phyloP scores from a whole-genome alignment of 2,797 vertebrate genomes.

The Sitta carolinensis region DNA sequence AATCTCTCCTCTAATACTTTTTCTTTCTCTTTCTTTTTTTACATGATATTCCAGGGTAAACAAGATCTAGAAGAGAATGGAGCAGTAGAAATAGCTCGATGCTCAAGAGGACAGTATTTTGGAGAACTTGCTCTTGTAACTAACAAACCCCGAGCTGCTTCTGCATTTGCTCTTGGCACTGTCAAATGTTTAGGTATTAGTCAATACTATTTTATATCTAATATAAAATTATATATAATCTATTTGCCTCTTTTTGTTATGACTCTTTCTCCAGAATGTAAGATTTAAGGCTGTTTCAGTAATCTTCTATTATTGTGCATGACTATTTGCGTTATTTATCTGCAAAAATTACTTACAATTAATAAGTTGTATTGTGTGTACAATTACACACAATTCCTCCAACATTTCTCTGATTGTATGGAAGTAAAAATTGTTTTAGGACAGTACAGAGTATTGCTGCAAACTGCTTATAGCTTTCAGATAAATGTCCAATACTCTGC shows the following conservation, averaged over 20 bases:
- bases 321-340: background rate
- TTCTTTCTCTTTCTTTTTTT: background rate
- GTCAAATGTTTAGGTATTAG: conserved; percentile 96
- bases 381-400: background rate
- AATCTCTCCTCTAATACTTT: background rate
- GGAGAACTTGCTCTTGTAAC: conserved; percentile 97
- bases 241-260: background rate
- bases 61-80: conserved; percentile 82
- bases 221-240: background rate
- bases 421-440: background rate
- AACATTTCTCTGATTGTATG: background rate
- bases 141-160: conserved; percentile 96
- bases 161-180: conserved; percentile 92
- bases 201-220: background rate
- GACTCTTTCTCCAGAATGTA: background rate
- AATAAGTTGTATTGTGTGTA: background rate
- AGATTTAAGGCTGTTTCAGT: background rate
- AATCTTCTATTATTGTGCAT: background rate
- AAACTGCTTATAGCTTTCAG: background rate
- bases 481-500: background rate
- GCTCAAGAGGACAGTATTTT: conserved; percentile 95
- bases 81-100: conserved; percentile 92
- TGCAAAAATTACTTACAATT: background rate
- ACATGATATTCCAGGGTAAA: conserved; percentile 69
- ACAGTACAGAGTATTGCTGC: background rate